Evolutionary conservation across 2,113 vertebrate species (phyloP).

Genomic region (Natator depressus): DNA sequence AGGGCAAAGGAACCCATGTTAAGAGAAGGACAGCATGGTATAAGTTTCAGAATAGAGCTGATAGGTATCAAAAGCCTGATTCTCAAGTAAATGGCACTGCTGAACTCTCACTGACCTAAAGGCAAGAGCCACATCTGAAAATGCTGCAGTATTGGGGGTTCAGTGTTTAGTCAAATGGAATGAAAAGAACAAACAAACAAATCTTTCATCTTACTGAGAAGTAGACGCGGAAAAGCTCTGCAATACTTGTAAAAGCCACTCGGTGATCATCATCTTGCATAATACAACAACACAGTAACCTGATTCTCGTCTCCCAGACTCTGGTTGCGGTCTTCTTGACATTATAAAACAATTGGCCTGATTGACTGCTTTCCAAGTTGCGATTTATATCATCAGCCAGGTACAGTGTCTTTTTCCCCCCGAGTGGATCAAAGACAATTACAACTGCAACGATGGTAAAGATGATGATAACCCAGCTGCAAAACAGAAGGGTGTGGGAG

Average conservation of each 20-base stretch:
- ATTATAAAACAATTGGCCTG: slow-evolving; percentile 85
- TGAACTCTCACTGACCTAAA: neutral
- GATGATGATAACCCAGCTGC: slow-evolving; percentile 93
- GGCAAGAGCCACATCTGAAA: neutral
- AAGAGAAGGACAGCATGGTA: neutral
- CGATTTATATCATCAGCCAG: slow-evolving; percentile 6
- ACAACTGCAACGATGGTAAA: slow-evolving; percentile 85
- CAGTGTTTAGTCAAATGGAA: neutral
- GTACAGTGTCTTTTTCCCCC: slow-evolving; percentile 74
- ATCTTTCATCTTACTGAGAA: slow-evolving; percentile 85
- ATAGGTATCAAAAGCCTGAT: neutral
- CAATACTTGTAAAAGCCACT: slow-evolving; percentile 91
- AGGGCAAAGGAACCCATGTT: neutral
- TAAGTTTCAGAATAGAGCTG: neutral
- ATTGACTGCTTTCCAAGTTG: slow-evolving; percentile 86
- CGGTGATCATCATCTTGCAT: slow-evolving; percentile 89
- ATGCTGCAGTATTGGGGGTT: neutral
- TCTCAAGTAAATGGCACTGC: neutral
- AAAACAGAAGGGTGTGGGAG: neutral
- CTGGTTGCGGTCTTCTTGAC: slow-evolving; percentile 87
- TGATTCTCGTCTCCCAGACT: slow-evolving; percentile 92
- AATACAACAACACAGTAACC: slow-evolving; percentile 92
- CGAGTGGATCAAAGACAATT: slow-evolving; percentile 93
- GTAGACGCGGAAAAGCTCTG: slow-evolving; percentile 89
- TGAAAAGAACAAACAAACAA: neutral